phyloP scores from a whole-genome alignment of 2,797 vertebrate species.

The Decapterus maruadsi region DNA sequence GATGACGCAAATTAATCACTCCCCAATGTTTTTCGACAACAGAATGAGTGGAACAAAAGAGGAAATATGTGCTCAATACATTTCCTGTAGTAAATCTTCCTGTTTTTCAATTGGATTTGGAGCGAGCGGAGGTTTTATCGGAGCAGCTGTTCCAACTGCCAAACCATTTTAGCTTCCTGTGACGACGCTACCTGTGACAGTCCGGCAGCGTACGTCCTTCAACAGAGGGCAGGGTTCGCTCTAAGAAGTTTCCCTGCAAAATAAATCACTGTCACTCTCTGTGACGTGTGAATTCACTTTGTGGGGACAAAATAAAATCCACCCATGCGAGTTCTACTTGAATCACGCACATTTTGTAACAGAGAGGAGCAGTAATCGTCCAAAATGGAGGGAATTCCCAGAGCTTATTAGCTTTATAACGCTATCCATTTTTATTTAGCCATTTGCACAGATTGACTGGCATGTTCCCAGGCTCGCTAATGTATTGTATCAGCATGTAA shows the following conservation, averaged over 20 bases:
- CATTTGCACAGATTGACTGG: neutral
- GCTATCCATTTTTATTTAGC: neutral
- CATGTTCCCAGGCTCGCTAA: neutral
- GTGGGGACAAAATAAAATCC: neutral
- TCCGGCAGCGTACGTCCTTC: slow-evolving; percentile 40
- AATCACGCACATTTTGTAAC: too few relatives aligned
- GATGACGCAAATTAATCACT: slow-evolving; percentile 67
- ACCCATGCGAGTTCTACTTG: neutral
- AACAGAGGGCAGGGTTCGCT: slow-evolving; percentile 1
- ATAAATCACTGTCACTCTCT: slow-evolving; percentile 17
- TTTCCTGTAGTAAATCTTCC: slow-evolving; percentile 57
- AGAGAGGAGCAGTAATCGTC: too few relatives aligned
- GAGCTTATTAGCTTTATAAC: neutral
- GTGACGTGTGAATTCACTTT: neutral
- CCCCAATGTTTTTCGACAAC: slow-evolving; percentile 28
- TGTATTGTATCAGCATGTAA: neutral
- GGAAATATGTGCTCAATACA: slow-evolving; percentile 51
- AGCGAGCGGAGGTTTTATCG: slow-evolving; percentile 57
- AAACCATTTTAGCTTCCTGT: slow-evolving; percentile 41
- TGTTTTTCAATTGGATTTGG: slow-evolving; percentile 43
- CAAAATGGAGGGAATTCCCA: neutral
- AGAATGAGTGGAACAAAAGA: slow-evolving; percentile 62
- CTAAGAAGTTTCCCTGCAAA: neutral
- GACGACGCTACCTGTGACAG: slow-evolving; percentile 46
- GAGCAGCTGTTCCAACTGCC: slow-evolving; percentile 71